phyloP scores from a whole-genome alignment of 30 jellyfish, hydroid and myxozoan genomes.

The Mastigias papua region DNA sequence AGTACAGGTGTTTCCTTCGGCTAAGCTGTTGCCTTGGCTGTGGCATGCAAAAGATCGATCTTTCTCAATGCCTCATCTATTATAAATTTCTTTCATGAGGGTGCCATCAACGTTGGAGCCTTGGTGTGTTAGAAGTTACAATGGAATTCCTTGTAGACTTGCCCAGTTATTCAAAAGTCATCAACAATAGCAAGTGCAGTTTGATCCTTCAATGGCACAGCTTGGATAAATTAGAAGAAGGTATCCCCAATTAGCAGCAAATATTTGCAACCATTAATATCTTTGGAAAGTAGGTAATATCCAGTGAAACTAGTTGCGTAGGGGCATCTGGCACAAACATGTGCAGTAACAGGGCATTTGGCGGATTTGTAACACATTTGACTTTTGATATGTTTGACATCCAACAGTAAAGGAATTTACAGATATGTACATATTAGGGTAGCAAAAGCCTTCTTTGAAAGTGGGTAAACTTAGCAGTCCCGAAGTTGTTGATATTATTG shows the following conservation, averaged over 20 bases:
- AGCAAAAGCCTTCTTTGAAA: conserved; percentile 43
- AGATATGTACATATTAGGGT: conserved; percentile 61
- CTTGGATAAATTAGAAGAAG: neutral
- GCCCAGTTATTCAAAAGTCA: conserved; percentile 27
- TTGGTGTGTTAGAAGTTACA: conserved; percentile 1
- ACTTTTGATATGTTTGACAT: conserved; percentile 41
- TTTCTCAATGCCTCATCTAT: conserved; percentile 35
- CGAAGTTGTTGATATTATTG: conserved; percentile 42
- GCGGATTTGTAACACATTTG: conserved; percentile 58
- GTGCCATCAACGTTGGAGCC: conserved; percentile 54
- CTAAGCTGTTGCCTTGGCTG: conserved; percentile 47
- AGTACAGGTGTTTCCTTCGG: conserved; percentile 38
- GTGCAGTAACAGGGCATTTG: conserved; percentile 63
- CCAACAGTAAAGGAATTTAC: conserved; percentile 1
- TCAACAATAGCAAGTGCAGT: conserved; percentile 6
- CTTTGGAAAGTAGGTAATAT: conserved; percentile 35
- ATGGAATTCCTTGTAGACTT: conserved; percentile 17
- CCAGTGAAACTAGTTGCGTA: conserved; percentile 53
- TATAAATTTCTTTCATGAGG: conserved; percentile 16
- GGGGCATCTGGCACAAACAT: conserved; percentile 68
- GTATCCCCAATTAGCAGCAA: conserved; percentile 27
- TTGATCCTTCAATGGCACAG: conserved; percentile 22
- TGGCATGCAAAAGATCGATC: conserved; percentile 34
- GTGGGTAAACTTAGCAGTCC: neutral
- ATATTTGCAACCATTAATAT: conserved; percentile 22